Evolutionary conservation across 2,113 vertebrate species (phyloP).

Genomic region (Perccottus glenii): DNA sequence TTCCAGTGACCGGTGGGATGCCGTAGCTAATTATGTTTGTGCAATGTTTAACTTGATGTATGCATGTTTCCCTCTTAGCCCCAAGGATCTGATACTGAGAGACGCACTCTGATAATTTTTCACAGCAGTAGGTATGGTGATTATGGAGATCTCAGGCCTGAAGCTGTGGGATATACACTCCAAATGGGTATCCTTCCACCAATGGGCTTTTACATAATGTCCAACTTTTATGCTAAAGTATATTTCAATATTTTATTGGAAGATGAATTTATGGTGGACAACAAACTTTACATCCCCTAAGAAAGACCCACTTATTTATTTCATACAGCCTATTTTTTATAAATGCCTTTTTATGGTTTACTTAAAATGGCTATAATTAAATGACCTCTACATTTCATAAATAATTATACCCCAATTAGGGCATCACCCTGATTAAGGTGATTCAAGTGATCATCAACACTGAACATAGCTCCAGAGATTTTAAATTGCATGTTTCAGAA

Average conservation of each 20-base stretch:
- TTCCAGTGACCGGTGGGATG: conserved; percentile 73
- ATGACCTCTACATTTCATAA: too few relatives aligned
- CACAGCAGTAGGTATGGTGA: conserved; percentile 73
- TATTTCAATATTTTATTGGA: conserved; percentile 6
- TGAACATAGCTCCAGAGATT: too few relatives aligned
- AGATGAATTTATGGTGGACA: background rate
- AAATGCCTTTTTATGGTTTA: too few relatives aligned
- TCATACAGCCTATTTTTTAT: too few relatives aligned
- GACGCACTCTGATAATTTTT: conserved; percentile 77
- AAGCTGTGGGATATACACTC: conserved; percentile 59
- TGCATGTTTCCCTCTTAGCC: conserved; percentile 71
- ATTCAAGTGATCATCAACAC: too few relatives aligned
- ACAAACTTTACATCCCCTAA: too few relatives aligned
- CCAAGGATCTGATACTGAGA: conserved; percentile 68
- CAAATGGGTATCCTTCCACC: conserved; percentile 50
- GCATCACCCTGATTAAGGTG: too few relatives aligned
- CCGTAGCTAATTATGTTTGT: conserved; percentile 72
- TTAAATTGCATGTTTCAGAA: too few relatives aligned
- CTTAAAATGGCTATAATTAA: too few relatives aligned
- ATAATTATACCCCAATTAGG: too few relatives aligned
- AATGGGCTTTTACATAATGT: conserved; percentile 36
- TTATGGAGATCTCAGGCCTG: conserved; percentile 76
- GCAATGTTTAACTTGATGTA: conserved; percentile 73
- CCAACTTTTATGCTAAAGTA: conserved; percentile 17
- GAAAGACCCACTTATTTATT: too few relatives aligned